Evolutionary conservation across 2,797 vertebrate genomes (phyloP), one percentile per base, ranked within the genome.

Genomic region (Bradypodion ventrale): DNA sequence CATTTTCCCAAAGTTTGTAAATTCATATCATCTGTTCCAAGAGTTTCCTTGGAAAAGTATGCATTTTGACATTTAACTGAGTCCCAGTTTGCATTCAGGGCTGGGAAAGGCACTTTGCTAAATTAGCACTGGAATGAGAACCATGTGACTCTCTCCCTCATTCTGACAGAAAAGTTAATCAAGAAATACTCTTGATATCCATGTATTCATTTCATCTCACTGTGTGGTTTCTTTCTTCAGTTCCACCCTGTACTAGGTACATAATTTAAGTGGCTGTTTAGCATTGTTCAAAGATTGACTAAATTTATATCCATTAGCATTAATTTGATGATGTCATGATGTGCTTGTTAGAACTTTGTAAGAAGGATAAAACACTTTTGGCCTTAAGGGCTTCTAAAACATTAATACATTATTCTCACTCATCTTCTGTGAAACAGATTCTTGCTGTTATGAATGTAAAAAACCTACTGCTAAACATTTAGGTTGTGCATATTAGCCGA

Each of bases 391-490:
- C 90, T 93, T 90, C 94, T 94, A 80, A 87, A 94, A 94, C 95
- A 93, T 85, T 86, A 95, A 94, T 93, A 94, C 94, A 94, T 95
- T 95, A 91, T 95, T 95, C 91, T 92, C 89, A 78, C 91, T 91
- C 93, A 95, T 94, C 93, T 95, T 93, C 90, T 3, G 6, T 90
- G 91, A 93, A 95, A 95, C 91, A 93, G 96, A 94, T 94, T 94
- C 95, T 94, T 95, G 95, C 95, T 96, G 95, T 94, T 96, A 80
- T 90, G 95, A 95, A 96, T 95, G 95, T 92, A 95, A 94, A n/a
- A 92, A 95, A 83, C 95, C 95, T 95, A 96, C 96, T 96, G 96
- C 85, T 96, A 95, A 96, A 95, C 95, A 94, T 94, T 96, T 91
- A 89, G 88, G 94, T 94, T 95, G 91, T 92, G 94, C 91, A 85